Percentiles rank a stretch among this genome's conserved stretches.
Evolutionary conservation across 2,797 vertebrate species (phyloP).

Genomic region (Phalanger gymnotis): DNA sequence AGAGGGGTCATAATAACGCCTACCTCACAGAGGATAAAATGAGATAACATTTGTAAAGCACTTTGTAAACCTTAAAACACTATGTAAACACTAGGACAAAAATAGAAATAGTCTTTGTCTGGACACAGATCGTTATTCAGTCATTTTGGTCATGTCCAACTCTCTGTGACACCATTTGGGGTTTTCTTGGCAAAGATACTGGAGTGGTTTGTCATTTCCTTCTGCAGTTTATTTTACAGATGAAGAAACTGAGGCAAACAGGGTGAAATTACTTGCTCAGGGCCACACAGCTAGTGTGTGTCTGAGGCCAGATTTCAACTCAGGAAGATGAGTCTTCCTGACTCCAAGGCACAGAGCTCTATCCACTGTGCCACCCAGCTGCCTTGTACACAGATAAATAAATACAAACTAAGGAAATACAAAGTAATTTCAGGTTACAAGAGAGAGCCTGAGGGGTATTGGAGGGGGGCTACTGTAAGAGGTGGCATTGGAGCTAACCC

Average conservation of each 20-base stretch:
- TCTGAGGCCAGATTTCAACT: no score
- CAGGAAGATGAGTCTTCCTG: background rate
- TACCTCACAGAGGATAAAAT: background rate
- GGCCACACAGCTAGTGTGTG: background rate
- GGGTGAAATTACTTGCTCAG: background rate
- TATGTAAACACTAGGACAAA: background rate
- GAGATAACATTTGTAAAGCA: background rate
- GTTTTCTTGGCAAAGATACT: background rate
- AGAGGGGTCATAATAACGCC: background rate
- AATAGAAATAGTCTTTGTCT: background rate
- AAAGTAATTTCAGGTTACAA: background rate
- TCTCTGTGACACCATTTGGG: background rate
- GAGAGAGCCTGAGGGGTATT: background rate
- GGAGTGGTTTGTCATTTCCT: background rate
- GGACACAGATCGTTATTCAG: background rate
- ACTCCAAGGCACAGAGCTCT: background rate
- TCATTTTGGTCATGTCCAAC: background rate
- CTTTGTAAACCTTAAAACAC: background rate
- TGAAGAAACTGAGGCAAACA: background rate
- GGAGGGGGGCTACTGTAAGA: background rate
- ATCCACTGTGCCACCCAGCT: background rate
- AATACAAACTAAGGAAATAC: background rate
- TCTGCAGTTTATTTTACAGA: background rate
- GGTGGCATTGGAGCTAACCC: background rate
- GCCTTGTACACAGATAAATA: background rate